A percentile compares a stretch with the other conserved stretches of the same genome.
Evolutionary conservation across 2,797 vertebrate genomes (phyloP).

Genomic region (Arrhamphus sclerolepis): DNA sequence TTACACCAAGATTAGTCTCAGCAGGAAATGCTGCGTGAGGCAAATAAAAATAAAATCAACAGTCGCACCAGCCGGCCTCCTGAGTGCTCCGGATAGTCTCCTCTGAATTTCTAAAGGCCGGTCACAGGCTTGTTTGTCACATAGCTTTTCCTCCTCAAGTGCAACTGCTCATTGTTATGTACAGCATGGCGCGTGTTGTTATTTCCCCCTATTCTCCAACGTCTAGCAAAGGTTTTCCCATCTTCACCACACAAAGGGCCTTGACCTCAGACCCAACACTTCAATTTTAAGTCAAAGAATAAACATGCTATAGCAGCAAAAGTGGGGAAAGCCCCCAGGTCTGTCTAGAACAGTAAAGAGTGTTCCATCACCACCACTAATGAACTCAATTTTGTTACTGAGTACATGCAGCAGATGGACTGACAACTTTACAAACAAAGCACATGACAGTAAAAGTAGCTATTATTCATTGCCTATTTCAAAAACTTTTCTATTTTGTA

Average conservation of each 20-base stretch:
- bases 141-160: slow-evolving; percentile 46
- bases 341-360: slow-evolving; percentile 1
- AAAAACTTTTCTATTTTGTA: too few species aligned
- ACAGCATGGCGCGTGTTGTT: slow-evolving; percentile 71
- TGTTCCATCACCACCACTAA: slow-evolving; percentile 1
- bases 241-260: slow-evolving; percentile 55
- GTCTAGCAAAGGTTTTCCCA: slow-evolving; percentile 51
- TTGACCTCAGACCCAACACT: slow-evolving; percentile 47
- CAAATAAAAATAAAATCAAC: slow-evolving; percentile 4
- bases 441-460: not conserved
- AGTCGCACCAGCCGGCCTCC: not conserved
- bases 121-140: slow-evolving; percentile 53
- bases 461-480: too few species aligned
- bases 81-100: slow-evolving; percentile 3
- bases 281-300: slow-evolving; percentile 48
- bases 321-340: slow-evolving; percentile 37
- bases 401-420: not conserved
- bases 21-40: not conserved
- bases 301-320: slow-evolving; percentile 54
- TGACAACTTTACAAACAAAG: not conserved
- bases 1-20: slow-evolving; percentile 8
- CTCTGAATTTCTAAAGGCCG: slow-evolving; percentile 17
- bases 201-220: slow-evolving; percentile 70
- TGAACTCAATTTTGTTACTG: slow-evolving; percentile 8
- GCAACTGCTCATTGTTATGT: slow-evolving; percentile 72